Base-by-base conservation (phyloP, 2,797 vertebrate genomes). In the Acridotheres tristis region DNA sequence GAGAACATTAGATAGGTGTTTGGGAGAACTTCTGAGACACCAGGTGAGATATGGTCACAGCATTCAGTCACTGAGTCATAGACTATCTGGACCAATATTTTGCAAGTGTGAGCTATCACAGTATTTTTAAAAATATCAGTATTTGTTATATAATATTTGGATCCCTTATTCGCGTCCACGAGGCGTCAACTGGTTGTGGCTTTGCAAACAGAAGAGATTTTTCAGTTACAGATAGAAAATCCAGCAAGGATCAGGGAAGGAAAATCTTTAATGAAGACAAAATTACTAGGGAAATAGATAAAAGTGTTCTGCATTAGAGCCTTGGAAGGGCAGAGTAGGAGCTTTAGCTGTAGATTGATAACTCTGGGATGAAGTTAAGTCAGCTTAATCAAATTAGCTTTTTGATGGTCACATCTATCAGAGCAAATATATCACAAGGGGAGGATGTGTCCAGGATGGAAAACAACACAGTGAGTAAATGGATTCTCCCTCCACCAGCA, bases 11-110 rank as follows among this genome's bases (percentile, higher is more conserved):
- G 7, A 25, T 3, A 45, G 3, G 63, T 48, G 50, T 61, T 63
- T 5, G 2, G 30, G 42, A 83, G 42, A 88, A 61, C 40, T 72
- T 81, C 20, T 80, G 65, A 86, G 54, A 69, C 13, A 50, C 2
- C 1, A 30, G 5, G 10, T 50, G 21, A 73, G 81, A 59, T 26
- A 34, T 1, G 5, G 13, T 23, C 0, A 1, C 47, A 85, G 3
- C 27, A 58, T 25, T 67, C 36, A 59, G 22, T 43, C 51, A 58
- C 10, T 5, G 11, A 71, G 5, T 50, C 79, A 47, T 6, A 62
- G 30, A 16, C 8, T 50, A 21, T 25, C 42, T 74, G 30, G 17
- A 71, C 15, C 34, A 62, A 36, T 58, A 65, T 54, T 83, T 54
- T 26, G 10, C 30, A 65, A 80, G 8, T 0, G 0, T n/a, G 12